Conservation (phyloP, 2,113 vertebrate species). For the Rhinoderma darwinii region DNA sequence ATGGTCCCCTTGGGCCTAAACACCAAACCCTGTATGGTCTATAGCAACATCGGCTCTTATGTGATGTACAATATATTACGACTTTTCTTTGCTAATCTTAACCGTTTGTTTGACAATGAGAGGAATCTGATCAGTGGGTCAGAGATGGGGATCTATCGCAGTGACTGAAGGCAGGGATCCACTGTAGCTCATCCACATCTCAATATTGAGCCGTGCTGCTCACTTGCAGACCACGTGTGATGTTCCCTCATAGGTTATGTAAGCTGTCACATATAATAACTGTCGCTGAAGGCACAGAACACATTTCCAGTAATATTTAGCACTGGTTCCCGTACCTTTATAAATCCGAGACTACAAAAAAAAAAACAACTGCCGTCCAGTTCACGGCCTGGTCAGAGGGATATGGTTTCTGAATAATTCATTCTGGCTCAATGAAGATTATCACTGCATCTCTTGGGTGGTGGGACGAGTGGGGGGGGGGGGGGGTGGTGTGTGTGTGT, state of each 20-base stretch:
- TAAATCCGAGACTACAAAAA: background rate
- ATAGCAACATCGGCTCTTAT: too few relatives aligned
- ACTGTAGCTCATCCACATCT: background rate
- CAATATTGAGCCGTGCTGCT: background rate
- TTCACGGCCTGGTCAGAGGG: slow-evolving; percentile 7
- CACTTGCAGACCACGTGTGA: background rate
- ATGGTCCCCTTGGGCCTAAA: too few relatives aligned
- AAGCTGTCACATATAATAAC: background rate
- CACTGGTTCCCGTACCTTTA: background rate
- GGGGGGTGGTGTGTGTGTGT: too few relatives aligned
- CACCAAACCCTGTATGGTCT: too few relatives aligned
- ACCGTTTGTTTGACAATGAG: too few relatives aligned
- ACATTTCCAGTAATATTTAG: background rate
- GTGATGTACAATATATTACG: too few relatives aligned
- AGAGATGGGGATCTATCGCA: too few relatives aligned
- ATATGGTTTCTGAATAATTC: background rate
- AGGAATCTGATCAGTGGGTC: too few relatives aligned
- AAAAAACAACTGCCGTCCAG: background rate
- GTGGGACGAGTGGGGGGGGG: background rate
- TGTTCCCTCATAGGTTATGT: background rate
- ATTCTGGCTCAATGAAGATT: background rate
- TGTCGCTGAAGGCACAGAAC: background rate
- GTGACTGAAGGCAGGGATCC: background rate
- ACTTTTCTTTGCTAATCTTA: too few relatives aligned
- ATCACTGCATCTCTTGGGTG: background rate